These are phyloP conservation scores for Apomyelois bistriatella DNA, from an alignment of 2,888 invertebrate species.

Conservation along the genomic window DNA sequence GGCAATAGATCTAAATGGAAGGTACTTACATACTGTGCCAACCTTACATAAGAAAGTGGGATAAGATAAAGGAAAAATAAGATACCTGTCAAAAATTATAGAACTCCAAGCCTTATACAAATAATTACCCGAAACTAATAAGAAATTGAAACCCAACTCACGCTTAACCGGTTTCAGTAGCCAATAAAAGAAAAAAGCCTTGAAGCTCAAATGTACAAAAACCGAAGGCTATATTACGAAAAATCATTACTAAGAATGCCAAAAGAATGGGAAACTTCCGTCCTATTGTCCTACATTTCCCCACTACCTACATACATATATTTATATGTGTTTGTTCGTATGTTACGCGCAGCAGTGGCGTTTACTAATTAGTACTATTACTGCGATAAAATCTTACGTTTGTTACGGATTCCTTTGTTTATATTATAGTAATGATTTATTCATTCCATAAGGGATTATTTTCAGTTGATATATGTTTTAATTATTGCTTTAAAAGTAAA, in stretches of 20 bases:
- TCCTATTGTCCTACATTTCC: conserved; percentile 3
- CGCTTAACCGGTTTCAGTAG: too few species aligned
- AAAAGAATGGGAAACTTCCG: neutral
- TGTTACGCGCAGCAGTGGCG: conserved; percentile 4
- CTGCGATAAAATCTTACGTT: conserved; percentile 3
- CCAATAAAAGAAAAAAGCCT: neutral
- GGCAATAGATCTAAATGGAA: too few species aligned
- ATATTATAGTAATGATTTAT: conserved; percentile 9
- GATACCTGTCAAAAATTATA: too few species aligned
- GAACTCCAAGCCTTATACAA: too few species aligned
- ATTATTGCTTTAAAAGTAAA: neutral
- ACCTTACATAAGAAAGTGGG: too few species aligned
- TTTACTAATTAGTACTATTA: conserved; percentile 12
- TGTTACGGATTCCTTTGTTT: conserved; percentile 9
- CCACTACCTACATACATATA: neutral
- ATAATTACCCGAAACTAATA: too few species aligned
- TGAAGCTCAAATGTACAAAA: neutral
- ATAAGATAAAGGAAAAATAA: too few species aligned
- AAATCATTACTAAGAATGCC: neutral
- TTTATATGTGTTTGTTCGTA: neutral
- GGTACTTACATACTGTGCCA: too few species aligned
- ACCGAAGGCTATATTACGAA: neutral
- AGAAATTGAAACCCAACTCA: too few species aligned
- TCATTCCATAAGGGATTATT: neutral
- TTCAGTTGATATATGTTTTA: neutral